Base-by-base conservation (phyloP, 2,888 invertebrate species). In the Epinotia ramella region DNA sequence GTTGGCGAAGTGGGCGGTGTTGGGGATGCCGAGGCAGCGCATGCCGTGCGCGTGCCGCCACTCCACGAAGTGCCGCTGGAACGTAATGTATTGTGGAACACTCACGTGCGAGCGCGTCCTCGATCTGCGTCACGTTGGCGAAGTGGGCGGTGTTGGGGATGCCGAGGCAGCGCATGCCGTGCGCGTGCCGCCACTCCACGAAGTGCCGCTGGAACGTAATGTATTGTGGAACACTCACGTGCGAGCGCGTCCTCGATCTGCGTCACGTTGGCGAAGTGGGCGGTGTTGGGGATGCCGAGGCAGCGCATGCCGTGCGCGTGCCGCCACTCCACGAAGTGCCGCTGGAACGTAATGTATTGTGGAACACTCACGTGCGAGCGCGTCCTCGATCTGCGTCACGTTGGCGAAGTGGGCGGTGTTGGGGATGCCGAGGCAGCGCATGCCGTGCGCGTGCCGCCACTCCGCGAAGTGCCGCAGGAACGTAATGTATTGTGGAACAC, bases 331-430 rank as follows among this genome's bases (percentile, higher is more conserved):
- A 99, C 99, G 94, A 99, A 99, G 92, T 99, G 99, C 66, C 99
- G 95, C 90, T 99, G 99, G 92, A 99, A 99, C 24, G 99, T 9
- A 40, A 9, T 40, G 40, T 56, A n/a, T 11, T 56, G 20, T 64
- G 59, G 28, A 70, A 24, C 65, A 96, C 97, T 96, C 94, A 97
- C 97, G 93, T 57, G 98, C 98, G 67, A 99, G 95, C 0, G 99
- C 99, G 90, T 99, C 99, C 90, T 99, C 99, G 83, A 99, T 99
- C 88, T 99, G 98, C 0, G 99, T 99, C 56, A 99, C 99, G 90
- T 99, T 99, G 0, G 99, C 99, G 94, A 99, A 99, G 94, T 99
- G 99, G 0, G 99, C 99, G 0, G 99, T 99, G 90, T 99, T 99
- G 0, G 99, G 99, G 82, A 99, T 99, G 7, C 99, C 99, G 18